Percentiles rank a stretch among this genome's conserved stretches.
phyloP scores from a whole-genome alignment of 2,888 invertebrate genomes.

The Linnaemya vulpina region DNA sequence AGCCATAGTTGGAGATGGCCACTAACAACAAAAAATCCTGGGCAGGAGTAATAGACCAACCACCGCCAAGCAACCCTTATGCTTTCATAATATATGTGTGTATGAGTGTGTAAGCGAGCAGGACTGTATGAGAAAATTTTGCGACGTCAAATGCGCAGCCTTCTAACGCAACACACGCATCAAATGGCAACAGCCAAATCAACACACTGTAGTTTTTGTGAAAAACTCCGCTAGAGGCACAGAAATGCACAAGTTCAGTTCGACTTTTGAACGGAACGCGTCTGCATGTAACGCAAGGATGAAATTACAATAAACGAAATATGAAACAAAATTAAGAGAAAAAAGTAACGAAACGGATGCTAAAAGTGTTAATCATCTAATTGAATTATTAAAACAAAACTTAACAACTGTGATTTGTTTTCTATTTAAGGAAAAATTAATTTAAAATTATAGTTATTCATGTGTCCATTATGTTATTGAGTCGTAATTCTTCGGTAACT shows the following conservation, averaged over 20 bases:
- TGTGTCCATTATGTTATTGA: constrained; percentile 78
- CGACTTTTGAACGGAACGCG: constrained; percentile 68
- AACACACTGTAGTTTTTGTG: not conserved
- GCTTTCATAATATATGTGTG: not conserved
- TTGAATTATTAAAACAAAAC: not conserved
- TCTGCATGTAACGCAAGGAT: constrained; percentile 58
- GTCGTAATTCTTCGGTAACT: constrained; percentile 76
- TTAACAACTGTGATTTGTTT: constrained; percentile 45
- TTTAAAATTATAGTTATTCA: constrained; percentile 30
- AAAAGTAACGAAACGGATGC: constrained; percentile 33
- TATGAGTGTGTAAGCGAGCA: constrained; percentile 15
- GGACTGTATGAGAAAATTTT: constrained; percentile 6
- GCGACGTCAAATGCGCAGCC: constrained; percentile 62
- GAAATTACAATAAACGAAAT: constrained; percentile 29
- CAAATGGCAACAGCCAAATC: constrained; percentile 14
- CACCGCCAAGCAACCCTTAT: constrained; percentile 81
- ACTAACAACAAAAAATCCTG: constrained; percentile 70
- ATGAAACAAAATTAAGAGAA: constrained; percentile 15
- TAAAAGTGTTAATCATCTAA: constrained; percentile 12
- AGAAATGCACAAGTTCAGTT: constrained; percentile 67
- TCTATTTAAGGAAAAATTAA: constrained; percentile 7
- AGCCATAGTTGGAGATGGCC: constrained; percentile 52
- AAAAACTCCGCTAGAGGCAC: constrained; percentile 35
- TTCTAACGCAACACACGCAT: constrained; percentile 64
- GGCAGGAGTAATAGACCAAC: constrained; percentile 82